Evolutionary conservation across 2,797 vertebrate genomes (phyloP).

Genomic region (Coracias cyanogaster): DNA sequence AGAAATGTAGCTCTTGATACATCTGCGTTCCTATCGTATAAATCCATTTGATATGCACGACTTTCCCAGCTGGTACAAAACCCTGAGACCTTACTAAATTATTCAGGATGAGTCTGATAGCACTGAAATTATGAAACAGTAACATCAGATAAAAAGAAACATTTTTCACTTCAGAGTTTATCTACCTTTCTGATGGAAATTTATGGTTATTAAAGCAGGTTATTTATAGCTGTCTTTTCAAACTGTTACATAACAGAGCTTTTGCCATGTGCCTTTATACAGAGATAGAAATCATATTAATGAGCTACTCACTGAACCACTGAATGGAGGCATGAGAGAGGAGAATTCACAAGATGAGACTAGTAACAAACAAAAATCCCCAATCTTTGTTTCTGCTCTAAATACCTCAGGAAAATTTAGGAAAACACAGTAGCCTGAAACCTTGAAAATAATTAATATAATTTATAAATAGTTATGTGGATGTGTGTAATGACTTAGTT

Average conservation of each 20-base stretch:
- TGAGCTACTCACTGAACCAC: constrained; percentile 8
- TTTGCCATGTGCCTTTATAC: background rate
- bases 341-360: background rate
- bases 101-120: constrained; percentile 27
- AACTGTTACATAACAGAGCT: constrained; percentile 18
- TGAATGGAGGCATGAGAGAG: background rate
- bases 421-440: background rate
- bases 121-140: background rate
- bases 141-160: constrained; percentile 50
- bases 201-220: constrained; percentile 11
- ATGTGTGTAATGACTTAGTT: constrained; percentile 1
- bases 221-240: constrained; percentile 40
- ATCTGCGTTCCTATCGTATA: background rate
- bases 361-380: background rate
- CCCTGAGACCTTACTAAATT: background rate
- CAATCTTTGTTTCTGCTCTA: constrained; percentile 11
- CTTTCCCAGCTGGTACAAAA: constrained; percentile 25
- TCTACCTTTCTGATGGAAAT: constrained; percentile 63
- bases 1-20: background rate
- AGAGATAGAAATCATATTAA: constrained; percentile 10
- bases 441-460: background rate
- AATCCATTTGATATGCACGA: constrained; percentile 14
- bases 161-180: constrained; percentile 46
- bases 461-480: background rate
- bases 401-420: background rate